These are phyloP conservation scores for Physella acuta DNA, from an alignment of 1,140 invertebrate species.

Conservation along the genomic window DNA sequence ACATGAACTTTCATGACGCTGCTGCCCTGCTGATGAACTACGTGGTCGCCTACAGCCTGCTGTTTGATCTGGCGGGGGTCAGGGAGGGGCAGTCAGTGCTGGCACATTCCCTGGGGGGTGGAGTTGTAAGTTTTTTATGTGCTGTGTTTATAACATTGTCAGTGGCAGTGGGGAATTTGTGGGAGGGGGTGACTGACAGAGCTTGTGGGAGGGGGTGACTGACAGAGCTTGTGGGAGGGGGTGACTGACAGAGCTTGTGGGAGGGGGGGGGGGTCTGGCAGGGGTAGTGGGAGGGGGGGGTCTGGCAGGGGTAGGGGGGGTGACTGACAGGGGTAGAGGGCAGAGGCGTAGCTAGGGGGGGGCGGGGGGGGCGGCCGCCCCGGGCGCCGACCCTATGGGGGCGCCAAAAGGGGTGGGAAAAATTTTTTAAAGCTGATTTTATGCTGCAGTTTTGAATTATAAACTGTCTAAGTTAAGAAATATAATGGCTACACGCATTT, in stretches of 20 bases:
- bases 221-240: not conserved
- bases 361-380: too few species aligned
- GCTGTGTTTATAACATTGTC: not conserved
- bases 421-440: too few species aligned
- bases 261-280: not conserved
- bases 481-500: too few species aligned
- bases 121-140: conserved; percentile 72
- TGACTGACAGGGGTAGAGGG: not conserved
- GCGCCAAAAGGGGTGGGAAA: too few species aligned
- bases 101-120: conserved; percentile 83
- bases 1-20: conserved; percentile 77
- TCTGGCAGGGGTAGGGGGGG: not conserved
- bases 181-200: not conserved
- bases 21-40: conserved; percentile 84
- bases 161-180: not conserved
- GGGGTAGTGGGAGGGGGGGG: not conserved
- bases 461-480: too few species aligned
- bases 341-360: too few species aligned
- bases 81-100: conserved; percentile 77
- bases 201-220: not conserved
- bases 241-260: not conserved
- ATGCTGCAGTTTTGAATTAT: too few species aligned
- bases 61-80: conserved; percentile 80
- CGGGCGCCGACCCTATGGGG: too few species aligned
- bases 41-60: conserved; percentile 80